These are phyloP conservation scores for Mongoloraphidia duomilia DNA, from an alignment of 2,888 invertebrate species.

Conservation along the genomic window DNA sequence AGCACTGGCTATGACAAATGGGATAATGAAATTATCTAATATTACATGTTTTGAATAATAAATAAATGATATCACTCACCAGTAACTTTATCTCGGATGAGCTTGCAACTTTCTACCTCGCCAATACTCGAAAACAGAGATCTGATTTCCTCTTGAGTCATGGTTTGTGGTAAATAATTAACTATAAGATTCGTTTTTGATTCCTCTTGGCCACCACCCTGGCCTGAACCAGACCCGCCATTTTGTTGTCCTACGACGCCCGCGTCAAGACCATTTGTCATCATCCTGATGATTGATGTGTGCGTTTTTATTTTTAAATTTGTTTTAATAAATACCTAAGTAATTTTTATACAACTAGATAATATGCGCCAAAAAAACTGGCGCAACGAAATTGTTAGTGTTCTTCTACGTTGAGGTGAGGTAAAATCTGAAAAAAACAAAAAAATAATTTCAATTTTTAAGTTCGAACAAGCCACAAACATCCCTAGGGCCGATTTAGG, in stretches of 20 bases:
- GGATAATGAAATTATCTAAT: not conserved
- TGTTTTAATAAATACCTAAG: too few species aligned
- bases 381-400: too few species aligned
- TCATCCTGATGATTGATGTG: conserved; percentile 32
- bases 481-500: too few species aligned
- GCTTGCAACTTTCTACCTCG: conserved; percentile 97
- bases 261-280: conserved; percentile 73
- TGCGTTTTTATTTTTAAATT: too few species aligned
- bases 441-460: too few species aligned
- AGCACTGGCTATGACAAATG: not conserved
- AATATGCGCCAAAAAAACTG: too few species aligned
- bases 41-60: not conserved
- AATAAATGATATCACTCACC: conserved; percentile 36
- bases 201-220: conserved; percentile 62
- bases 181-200: conserved; percentile 98
- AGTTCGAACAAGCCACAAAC: too few species aligned
- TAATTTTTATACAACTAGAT: too few species aligned
- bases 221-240: conserved; percentile 46
- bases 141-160: conserved; percentile 98
- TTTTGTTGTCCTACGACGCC: conserved; percentile 69
- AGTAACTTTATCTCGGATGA: conserved; percentile 96
- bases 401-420: too few species aligned
- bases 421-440: too few species aligned
- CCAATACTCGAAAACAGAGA: conserved; percentile 97
- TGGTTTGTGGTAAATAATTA: conserved; percentile 98